Percentiles rank a stretch among this genome's conserved stretches.
Conservation (phyloP, 2,113 vertebrate species). For the Tor tambroides region DNA sequence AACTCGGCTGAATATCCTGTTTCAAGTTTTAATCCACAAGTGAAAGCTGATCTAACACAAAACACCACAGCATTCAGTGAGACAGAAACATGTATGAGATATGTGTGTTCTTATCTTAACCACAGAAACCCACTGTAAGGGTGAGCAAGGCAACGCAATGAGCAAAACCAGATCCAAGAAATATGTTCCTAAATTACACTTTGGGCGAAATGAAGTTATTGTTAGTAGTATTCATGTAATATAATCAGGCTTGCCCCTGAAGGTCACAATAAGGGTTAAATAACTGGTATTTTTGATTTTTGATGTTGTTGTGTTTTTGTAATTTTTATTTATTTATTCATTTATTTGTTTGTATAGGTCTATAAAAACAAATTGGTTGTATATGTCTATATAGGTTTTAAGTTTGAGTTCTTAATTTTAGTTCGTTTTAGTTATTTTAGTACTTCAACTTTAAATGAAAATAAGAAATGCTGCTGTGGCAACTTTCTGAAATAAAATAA, state of each 20-base stretch:
- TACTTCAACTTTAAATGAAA: too few species aligned
- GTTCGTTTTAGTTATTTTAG: too few species aligned
- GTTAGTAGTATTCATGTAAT: not conserved
- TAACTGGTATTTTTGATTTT: too few species aligned
- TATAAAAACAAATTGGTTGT: too few species aligned
- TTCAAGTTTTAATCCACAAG: slow-evolving; percentile 20
- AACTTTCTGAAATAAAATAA: too few species aligned
- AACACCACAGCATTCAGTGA: not conserved
- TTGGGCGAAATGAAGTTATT: not conserved
- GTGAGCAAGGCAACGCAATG: not conserved
- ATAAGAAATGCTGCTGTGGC: too few species aligned
- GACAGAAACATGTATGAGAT: not conserved
- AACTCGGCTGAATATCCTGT: slow-evolving; percentile 1
- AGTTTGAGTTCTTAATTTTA: too few species aligned
- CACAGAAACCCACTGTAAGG: not conserved
- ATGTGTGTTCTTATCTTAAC: not conserved
- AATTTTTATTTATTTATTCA: too few species aligned
- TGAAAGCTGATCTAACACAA: slow-evolving; percentile 17
- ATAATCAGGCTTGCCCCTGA: not conserved
- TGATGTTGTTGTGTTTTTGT: too few species aligned
- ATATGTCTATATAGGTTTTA: too few species aligned
- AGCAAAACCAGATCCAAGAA: not conserved
- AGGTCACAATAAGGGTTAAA: not conserved
- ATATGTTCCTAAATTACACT: not conserved
- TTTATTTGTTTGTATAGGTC: too few species aligned